A percentile compares a stretch with the other conserved stretches of the same genome.
phyloP scores from a whole-genome alignment of 2,888 invertebrate species.

The Aquatica leii region DNA sequence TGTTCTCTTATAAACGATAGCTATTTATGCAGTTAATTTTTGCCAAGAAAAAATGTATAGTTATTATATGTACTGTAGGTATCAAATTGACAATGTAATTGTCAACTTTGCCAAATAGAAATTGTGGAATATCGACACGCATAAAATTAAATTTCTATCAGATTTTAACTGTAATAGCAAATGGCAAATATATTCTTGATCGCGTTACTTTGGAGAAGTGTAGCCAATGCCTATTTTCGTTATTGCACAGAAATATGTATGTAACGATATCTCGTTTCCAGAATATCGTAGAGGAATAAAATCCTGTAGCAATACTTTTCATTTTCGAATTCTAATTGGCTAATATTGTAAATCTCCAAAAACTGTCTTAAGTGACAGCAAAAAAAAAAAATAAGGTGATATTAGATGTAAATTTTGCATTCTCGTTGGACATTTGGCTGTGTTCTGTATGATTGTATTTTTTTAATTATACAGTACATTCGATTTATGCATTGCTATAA shows the following conservation, averaged over 20 bases:
- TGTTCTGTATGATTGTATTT: constrained; percentile 38
- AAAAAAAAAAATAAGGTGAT: constrained; percentile 47
- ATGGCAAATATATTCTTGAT: too few species aligned
- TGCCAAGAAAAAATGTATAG: constrained; percentile 1
- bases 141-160: neutral
- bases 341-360: constrained; percentile 20
- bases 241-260: too few species aligned
- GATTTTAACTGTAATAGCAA: too few species aligned
- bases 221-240: too few species aligned
- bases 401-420: constrained; percentile 49
- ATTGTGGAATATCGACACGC: too few species aligned
- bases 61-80: constrained; percentile 15
- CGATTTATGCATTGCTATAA: constrained; percentile 17
- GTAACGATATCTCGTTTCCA: too few species aligned
- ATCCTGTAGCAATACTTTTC: constrained; percentile 10
- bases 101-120: constrained; percentile 29
- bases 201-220: too few species aligned
- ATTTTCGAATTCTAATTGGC: constrained; percentile 6
- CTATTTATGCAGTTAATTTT: constrained; percentile 1
- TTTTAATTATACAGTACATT: constrained; percentile 25
- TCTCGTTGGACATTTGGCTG: constrained; percentile 45
- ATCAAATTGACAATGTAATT: constrained; percentile 29
- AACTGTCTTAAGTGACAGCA: constrained; percentile 17
- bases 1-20: constrained; percentile 1
- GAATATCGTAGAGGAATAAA: too few species aligned